Evolutionary conservation across 2,888 invertebrate genomes (phyloP).

Genomic region (Thumatha senex): DNA sequence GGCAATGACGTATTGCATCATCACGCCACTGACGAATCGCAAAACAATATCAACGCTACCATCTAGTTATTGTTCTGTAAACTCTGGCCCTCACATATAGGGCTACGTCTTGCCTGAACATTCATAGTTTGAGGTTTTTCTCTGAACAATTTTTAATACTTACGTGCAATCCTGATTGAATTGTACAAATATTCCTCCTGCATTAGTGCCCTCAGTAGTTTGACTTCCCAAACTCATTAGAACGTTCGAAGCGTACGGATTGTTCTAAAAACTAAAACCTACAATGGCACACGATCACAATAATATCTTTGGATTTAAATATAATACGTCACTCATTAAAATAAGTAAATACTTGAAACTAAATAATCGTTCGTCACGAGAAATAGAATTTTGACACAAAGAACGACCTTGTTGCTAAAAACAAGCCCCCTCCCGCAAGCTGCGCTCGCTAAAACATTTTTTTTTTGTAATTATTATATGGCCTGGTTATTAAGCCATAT

Average conservation of each 20-base stretch:
- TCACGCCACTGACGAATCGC: conserved; percentile 43
- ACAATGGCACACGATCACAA: conserved; percentile 65
- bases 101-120: no score
- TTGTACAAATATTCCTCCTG: conserved; percentile 95
- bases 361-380: conserved; percentile 66
- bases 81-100: conserved; percentile 37
- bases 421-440: conserved; percentile 76
- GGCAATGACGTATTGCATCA: conserved; percentile 79
- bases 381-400: conserved; percentile 84
- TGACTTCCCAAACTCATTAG: conserved; percentile 92
- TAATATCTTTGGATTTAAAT: conserved; percentile 55
- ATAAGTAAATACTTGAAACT: conserved; percentile 66
- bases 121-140: no score
- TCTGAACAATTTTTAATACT: conserved; percentile 70
- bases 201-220: conserved; percentile 89
- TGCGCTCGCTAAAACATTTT: conserved; percentile 9
- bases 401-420: conserved; percentile 85
- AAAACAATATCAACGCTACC: conserved; percentile 42
- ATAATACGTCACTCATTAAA: conserved; percentile 67
- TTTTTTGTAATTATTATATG: no score
- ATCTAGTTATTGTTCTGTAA: conserved; percentile 16
- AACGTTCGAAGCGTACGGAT: conserved; percentile 78
- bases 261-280: conserved; percentile 60
- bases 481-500: no score
- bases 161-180: conserved; percentile 99